Conservation (phyloP, 2,888 invertebrate species). For the Drosophila heteroneura region DNA sequence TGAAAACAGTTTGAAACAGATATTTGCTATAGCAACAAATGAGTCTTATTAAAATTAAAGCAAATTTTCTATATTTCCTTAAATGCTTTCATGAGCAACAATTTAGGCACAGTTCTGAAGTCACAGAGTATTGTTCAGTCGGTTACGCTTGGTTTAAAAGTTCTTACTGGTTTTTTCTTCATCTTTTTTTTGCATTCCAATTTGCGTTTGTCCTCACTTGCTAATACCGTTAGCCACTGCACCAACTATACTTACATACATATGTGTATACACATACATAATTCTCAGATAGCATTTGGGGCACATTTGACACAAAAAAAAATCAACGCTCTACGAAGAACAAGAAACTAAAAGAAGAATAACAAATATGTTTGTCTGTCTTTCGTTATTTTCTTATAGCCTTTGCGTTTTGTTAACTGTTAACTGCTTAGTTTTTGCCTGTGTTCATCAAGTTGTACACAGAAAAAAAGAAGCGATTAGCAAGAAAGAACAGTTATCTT, state of each 20-base stretch:
- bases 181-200: conserved; percentile 31
- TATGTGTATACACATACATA: neutral
- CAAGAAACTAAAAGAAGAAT: conserved; percentile 19
- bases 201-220: conserved; percentile 19
- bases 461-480: neutral
- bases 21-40: neutral
- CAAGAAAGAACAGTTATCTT: conserved; percentile 7
- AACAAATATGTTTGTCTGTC: conserved; percentile 10
- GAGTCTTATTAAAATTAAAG: neutral
- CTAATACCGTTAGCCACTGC: conserved; percentile 1
- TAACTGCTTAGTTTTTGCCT: conserved; percentile 42
- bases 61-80: neutral
- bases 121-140: neutral
- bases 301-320: conserved; percentile 21
- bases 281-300: conserved; percentile 23
- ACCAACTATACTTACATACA: neutral
- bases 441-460: conserved; percentile 36
- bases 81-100: neutral
- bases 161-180: neutral
- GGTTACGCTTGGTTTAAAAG: neutral
- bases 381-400: conserved; percentile 29
- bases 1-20: neutral
- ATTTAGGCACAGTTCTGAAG: neutral
- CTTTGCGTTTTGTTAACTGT: conserved; percentile 50
- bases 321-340: neutral